phyloP scores from a whole-genome alignment of 2,797 vertebrate species.

The Amblyopsis hoosieri region DNA sequence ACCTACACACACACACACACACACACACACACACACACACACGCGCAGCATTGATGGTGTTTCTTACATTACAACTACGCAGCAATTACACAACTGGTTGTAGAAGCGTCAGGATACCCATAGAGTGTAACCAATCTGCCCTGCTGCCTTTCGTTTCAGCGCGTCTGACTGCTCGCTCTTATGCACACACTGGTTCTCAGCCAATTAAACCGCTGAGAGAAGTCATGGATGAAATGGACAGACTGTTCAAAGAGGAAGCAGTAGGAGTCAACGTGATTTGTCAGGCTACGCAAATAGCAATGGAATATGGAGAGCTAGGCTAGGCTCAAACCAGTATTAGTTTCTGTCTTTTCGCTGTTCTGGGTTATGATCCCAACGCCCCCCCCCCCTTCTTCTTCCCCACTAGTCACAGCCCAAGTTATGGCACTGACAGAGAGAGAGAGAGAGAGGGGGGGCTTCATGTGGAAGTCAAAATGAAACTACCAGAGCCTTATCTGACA shows the following conservation, averaged over 20 bases:
- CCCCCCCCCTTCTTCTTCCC: too few species aligned
- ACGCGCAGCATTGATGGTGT: not conserved
- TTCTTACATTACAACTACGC: not conserved
- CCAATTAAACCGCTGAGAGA: constrained; percentile 21
- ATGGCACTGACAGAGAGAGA: constrained; percentile 2
- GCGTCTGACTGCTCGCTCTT: constrained; percentile 32
- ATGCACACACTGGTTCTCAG: constrained; percentile 24
- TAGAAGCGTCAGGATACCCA: not conserved
- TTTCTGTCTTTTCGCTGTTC: not conserved
- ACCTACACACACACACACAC: constrained; percentile 6
- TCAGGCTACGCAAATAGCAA: constrained; percentile 10
- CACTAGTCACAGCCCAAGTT: not conserved
- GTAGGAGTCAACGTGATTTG: constrained; percentile 3
- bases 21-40: constrained; percentile 12
- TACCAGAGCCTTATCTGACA: constrained; percentile 67
- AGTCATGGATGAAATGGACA: constrained; percentile 34
- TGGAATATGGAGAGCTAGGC: too few species aligned
- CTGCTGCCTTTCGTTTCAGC: constrained; percentile 39
- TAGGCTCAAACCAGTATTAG: not conserved
- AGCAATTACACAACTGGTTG: constrained; percentile 4
- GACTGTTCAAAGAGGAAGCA: constrained; percentile 1
- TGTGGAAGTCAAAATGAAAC: constrained; percentile 63
- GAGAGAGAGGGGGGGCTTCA: constrained; percentile 1
- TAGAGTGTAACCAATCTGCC: constrained; percentile 37
- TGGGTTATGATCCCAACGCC: not conserved